Evolutionary conservation across 1,140 invertebrate species (phyloP), one percentile per base, ranked within the genome.

Genomic region (Camponotus pennsylvanicus): DNA sequence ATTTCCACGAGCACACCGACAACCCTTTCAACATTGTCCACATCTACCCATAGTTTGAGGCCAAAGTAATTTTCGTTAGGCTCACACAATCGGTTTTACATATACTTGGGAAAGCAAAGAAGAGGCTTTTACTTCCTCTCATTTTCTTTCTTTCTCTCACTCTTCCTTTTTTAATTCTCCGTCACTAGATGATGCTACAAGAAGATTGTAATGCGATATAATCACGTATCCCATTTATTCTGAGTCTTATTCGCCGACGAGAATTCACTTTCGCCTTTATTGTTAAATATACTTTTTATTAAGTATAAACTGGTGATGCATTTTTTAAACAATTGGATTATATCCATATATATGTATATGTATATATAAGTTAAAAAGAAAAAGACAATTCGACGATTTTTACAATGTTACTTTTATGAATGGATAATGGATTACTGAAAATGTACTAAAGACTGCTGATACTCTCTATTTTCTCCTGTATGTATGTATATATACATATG

Each of bases 61-160:
- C 93, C 93, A 89, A 95, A 95, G 87, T 95, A 94, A 93, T 90
- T 90, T 59, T 83, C 45, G 49, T 86, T 86, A 45, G 66, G 40
- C n/a, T 85, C 63, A 83, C 76, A 40, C 27, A 77, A 61, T 66
- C 66, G 52, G 64, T 70, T 67, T 61, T 40, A 18, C 59, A 15
- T 52, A 85, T 73, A 88, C 64, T 61, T n/a, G 37, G 15, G 67
- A 88, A 90, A 90, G 86, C 88, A 86, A 83, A 80, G 40, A 89
- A 89, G 83, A 90, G 88, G 89, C 86, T 90, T 90, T 91, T 76
- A 87, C 78, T 82, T 52, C 67, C 34, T 59, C 64, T 40, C 27
- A 15, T 55, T 45, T 34, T 70, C 77, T 40, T 40, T 73, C 55
- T 73, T 37, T 61, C 40, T 57, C 37, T 45, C 27, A 15, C 7